Conservation (phyloP, 2,113 vertebrate genomes). For the Melanotaenia duboulayi region DNA sequence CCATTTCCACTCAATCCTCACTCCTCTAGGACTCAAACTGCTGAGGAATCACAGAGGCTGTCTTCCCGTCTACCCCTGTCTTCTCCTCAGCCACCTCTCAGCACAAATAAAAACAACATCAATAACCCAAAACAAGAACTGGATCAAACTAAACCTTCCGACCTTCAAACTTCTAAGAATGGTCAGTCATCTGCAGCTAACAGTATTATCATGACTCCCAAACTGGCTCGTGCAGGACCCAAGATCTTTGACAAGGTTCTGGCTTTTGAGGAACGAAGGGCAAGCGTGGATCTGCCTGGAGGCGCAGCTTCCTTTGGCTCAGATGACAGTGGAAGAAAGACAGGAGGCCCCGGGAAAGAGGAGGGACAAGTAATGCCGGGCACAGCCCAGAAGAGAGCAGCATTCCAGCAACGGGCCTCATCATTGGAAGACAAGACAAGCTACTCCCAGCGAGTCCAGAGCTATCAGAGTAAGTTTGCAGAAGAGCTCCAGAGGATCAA, state of each 20-base stretch:
- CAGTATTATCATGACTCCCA: slow-evolving; percentile 79
- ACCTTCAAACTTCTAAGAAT: slow-evolving; percentile 15
- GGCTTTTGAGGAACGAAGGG: slow-evolving; percentile 88
- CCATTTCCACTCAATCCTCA: slow-evolving; percentile 74
- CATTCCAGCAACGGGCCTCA: slow-evolving; percentile 91
- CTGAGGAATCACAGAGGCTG: slow-evolving; percentile 47
- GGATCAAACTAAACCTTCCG: slow-evolving; percentile 32
- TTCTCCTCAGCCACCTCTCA: slow-evolving; percentile 42
- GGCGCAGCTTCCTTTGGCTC: slow-evolving; percentile 83
- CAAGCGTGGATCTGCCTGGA: slow-evolving; percentile 83
- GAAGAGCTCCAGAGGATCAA: slow-evolving; percentile 94
- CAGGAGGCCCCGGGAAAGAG: slow-evolving; percentile 58
- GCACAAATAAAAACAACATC: slow-evolving; percentile 42
- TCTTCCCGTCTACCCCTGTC: slow-evolving; percentile 38
- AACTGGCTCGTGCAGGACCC: slow-evolving; percentile 85
- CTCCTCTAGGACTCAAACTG: slow-evolving; percentile 75
- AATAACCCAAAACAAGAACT: slow-evolving; percentile 30
- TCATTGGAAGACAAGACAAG: slow-evolving; percentile 90
- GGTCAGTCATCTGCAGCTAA: slow-evolving; percentile 14
- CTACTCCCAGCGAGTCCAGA: slow-evolving; percentile 83
- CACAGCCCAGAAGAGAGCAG: slow-evolving; percentile 80
- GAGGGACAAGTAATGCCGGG: slow-evolving; percentile 57
- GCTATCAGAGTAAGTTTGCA: slow-evolving; percentile 90
- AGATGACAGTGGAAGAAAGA: slow-evolving; percentile 56
- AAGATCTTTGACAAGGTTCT: slow-evolving; percentile 90